Percentiles rank a stretch among this genome's conserved stretches.
These are phyloP conservation scores for Nipponia nippon DNA, from an alignment of 2,113 vertebrate species.

Conservation along the genomic window DNA sequence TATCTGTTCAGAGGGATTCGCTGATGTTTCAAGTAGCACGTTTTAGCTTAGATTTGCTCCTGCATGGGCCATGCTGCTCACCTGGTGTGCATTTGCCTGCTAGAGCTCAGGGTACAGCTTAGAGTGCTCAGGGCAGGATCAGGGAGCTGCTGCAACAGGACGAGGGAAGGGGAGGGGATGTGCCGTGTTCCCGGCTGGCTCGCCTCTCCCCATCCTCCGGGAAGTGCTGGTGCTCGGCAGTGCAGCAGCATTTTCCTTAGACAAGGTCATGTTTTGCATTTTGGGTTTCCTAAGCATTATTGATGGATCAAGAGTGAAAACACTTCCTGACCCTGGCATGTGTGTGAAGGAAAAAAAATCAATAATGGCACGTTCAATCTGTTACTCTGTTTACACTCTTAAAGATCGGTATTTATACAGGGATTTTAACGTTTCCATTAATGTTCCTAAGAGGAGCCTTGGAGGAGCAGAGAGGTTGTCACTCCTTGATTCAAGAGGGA, in stretches of 20 bases:
- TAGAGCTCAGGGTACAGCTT: neutral
- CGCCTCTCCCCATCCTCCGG: neutral
- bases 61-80: neutral
- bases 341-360: neutral
- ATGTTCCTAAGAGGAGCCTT: neutral
- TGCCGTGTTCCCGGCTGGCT: rapidly evolving
- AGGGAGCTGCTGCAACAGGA: neutral
- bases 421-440: neutral
- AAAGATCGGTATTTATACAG: neutral
- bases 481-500: neutral
- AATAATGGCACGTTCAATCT: neutral
- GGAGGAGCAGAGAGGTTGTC: neutral
- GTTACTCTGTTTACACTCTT: neutral
- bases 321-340: neutral
- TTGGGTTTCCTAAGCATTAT: neutral
- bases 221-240: neutral
- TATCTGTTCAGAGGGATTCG: neutral
- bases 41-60: neutral
- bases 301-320: conserved; percentile 20
- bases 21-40: rapidly evolving
- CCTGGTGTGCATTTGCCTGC: rapidly evolving
- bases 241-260: neutral
- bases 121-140: neutral
- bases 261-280: neutral
- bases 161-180: neutral